Base-by-base conservation (phyloP, 2,797 vertebrate genomes). In the Lindbergichthys nudifrons region DNA sequence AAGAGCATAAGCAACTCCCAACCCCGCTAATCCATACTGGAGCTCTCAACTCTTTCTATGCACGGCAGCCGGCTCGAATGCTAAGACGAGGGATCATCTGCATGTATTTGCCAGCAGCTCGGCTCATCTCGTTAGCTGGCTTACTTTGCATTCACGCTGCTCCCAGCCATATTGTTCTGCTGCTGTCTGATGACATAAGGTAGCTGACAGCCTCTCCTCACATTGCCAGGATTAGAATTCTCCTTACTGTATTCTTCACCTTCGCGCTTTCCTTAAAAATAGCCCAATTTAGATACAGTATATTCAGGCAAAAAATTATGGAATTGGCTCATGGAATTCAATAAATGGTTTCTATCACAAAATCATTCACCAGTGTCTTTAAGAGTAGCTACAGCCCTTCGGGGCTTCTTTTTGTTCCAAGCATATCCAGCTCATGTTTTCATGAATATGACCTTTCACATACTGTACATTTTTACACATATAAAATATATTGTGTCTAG, bases 1-100 rank as follows among this genome's bases (percentile, higher is more conserved):
- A 85, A 88, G 80, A 91, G 88, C 81, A 77, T 81, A 83, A 91
- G 83, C 78, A 89, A 89, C 85, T 86, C 83, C 65, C 78, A 84
- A 80, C 75, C 60, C 47, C 42, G 30, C 81, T 92, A 91, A 90
- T 92, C 90, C 88, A 90, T 72, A 76, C 80, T 58, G 83, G 70
- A 81, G 79, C 87, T 78, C 85, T 87, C 77, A 26, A 65, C 73
- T 80, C 79, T 82, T 72, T 88, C 75, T 76, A 61, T 75, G 81
- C 86, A 66, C 58, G 14, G 79, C 66, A 19, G 68, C 81, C 56
- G 64, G 80, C 87, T 81, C 36, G 5, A 77, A 83, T 89, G 79
- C 77, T 88, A 82, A 88, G 70, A 86, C 70, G 70, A 73, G 72
- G 84, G 84, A 89, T 92, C 83, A 82, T 87, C 85, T 87, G 73